These are phyloP conservation scores for Baccha elongata DNA, from an alignment of 2,888 invertebrate species.

Conservation along the genomic window DNA sequence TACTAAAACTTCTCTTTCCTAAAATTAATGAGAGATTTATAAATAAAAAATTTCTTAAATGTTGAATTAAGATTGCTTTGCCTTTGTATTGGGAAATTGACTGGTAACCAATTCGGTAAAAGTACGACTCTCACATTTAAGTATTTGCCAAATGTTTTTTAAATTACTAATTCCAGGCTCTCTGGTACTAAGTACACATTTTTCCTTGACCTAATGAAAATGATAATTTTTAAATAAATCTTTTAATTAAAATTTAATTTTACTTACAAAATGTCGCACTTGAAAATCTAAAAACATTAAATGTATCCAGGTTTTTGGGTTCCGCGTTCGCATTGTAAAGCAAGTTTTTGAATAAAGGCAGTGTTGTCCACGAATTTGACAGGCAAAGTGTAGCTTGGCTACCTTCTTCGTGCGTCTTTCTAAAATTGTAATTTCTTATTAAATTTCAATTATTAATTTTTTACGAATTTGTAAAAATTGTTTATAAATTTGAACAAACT, in stretches of 20 bases:
- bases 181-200: conserved; percentile 90
- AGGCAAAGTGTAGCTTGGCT: conserved; percentile 94
- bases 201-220: conserved; percentile 86
- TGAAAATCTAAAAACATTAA: conserved; percentile 97
- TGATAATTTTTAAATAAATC: neutral
- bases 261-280: conserved; percentile 83
- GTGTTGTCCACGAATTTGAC: conserved; percentile 91
- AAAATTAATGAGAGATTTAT: conserved; percentile 46
- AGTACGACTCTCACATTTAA: conserved; percentile 94
- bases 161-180: conserved; percentile 92
- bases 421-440: conserved; percentile 76
- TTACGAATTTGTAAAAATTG: neutral
- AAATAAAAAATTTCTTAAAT: neutral
- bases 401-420: conserved; percentile 92
- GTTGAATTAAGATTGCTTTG: conserved; percentile 77
- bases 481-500: neutral
- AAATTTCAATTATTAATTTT: conserved; percentile 28
- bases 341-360: conserved; percentile 93
- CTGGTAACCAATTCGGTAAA: conserved; percentile 96
- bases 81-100: conserved; percentile 95
- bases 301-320: conserved; percentile 96
- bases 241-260: neutral
- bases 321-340: conserved; percentile 90
- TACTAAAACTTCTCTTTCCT: conserved; percentile 93
- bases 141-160: conserved; percentile 96